phyloP scores from a whole-genome alignment of 2,888 invertebrate genomes.

The Sphinx pinastri region DNA sequence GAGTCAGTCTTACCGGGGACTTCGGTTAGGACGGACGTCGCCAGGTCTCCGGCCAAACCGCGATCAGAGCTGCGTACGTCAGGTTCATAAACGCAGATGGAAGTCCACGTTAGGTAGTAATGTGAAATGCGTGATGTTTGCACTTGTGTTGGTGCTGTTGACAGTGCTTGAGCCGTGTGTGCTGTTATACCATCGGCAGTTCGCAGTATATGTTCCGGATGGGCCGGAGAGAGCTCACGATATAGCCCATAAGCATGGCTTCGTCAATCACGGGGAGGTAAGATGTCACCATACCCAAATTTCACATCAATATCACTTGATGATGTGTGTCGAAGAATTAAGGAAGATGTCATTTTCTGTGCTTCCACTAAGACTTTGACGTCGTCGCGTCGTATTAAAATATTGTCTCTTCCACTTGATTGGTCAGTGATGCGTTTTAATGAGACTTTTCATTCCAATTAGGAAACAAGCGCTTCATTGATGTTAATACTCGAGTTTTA shows the following conservation, averaged over 20 bases:
- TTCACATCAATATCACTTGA: no score
- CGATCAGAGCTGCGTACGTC: constrained; percentile 39
- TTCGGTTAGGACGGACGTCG: constrained; percentile 51
- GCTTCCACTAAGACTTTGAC: no score
- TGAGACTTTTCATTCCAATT: no score
- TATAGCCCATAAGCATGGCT: constrained; percentile 76
- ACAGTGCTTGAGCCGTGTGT: constrained; percentile 75
- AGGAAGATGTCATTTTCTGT: no score
- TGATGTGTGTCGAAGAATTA: not conserved
- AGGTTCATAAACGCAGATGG: constrained; percentile 31
- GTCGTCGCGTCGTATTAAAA: no score
- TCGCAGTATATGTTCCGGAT: constrained; percentile 90
- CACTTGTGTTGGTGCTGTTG: constrained; percentile 70
- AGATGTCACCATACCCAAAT: constrained; percentile 33
- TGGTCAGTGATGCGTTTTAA: no score
- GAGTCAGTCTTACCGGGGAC: constrained; percentile 65
- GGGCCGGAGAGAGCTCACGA: constrained; percentile 65
- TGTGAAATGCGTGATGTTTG: constrained; percentile 79
- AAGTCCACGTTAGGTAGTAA: constrained; percentile 50
- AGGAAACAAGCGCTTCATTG: no score
- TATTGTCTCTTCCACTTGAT: no score
- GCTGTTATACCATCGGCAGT: constrained; percentile 78
- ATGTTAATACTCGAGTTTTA: no score
- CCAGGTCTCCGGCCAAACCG: constrained; percentile 32
- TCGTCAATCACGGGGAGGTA: constrained; percentile 80